Conservation (phyloP, 2,797 vertebrate species). For the Anguilla megastoma region DNA sequence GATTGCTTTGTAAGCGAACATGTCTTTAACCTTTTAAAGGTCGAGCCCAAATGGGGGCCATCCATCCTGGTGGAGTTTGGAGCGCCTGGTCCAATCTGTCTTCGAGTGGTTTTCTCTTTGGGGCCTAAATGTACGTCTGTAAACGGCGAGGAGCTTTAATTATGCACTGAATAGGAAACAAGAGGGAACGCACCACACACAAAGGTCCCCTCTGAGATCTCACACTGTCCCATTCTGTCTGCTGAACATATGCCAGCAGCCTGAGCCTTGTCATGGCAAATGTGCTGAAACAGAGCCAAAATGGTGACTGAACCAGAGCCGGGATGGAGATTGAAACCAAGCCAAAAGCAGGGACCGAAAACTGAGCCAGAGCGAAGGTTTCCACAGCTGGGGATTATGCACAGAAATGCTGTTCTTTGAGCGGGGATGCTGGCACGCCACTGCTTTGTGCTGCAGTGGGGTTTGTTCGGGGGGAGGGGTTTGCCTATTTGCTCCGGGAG, state of each 20-base stretch:
- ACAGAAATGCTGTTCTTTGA: slow-evolving; percentile 1
- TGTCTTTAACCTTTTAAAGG: slow-evolving; percentile 81
- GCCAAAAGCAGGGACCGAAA: slow-evolving; percentile 62
- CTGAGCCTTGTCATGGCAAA: slow-evolving; percentile 70
- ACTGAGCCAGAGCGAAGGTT: slow-evolving; percentile 64
- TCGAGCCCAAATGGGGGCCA: slow-evolving; percentile 76
- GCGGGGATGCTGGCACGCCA: not conserved
- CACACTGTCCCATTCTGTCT: slow-evolving; percentile 69
- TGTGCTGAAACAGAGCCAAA: slow-evolving; percentile 68
- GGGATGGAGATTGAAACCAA: slow-evolving; percentile 22
- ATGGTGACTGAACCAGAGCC: slow-evolving; percentile 58
- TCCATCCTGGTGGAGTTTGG: slow-evolving; percentile 74
- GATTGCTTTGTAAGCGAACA: slow-evolving; percentile 80
- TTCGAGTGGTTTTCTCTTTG: slow-evolving; percentile 67
- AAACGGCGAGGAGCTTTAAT: slow-evolving; percentile 78
- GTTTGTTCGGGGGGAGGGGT: not conserved
- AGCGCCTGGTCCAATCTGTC: slow-evolving; percentile 75
- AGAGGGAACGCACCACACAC: slow-evolving; percentile 76
- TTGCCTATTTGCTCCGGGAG: not conserved
- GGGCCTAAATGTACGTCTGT: slow-evolving; percentile 73
- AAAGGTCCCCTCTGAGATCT: slow-evolving; percentile 71
- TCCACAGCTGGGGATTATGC: slow-evolving; percentile 47
- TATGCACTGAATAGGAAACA: slow-evolving; percentile 75
- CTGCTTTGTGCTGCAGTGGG: not conserved
- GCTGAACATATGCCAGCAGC: slow-evolving; percentile 70